phyloP scores from a whole-genome alignment of 2,888 invertebrate genomes.

The Gasteruption jaculator region DNA sequence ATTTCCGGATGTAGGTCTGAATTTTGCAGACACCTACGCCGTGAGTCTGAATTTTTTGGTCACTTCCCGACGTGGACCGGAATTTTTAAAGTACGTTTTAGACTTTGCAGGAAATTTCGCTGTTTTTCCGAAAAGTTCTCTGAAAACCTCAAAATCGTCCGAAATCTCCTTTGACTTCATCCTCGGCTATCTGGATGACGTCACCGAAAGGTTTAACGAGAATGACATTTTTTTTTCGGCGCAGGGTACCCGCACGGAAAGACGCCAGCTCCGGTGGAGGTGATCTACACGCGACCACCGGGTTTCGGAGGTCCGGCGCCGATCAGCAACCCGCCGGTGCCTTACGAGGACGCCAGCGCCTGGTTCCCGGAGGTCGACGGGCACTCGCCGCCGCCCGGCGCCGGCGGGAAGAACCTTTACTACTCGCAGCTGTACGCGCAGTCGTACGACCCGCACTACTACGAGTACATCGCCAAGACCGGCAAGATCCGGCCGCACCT shows the following conservation, averaged over 20 bases:
- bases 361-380: constrained; percentile 33
- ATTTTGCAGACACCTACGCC: too few species aligned
- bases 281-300: constrained; percentile 42
- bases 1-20: too few species aligned
- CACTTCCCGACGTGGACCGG: too few species aligned
- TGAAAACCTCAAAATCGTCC: too few species aligned
- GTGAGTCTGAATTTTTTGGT: too few species aligned
- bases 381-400: constrained; percentile 22
- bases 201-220: too few species aligned
- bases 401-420: constrained; percentile 38
- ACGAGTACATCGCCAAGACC: constrained; percentile 44
- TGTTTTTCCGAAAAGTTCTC: too few species aligned
- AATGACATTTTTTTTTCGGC: too few species aligned
- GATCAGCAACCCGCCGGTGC: constrained; percentile 25
- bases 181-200: too few species aligned
- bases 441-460: constrained; percentile 45
- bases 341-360: constrained; percentile 33
- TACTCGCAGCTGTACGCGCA: constrained; percentile 44
- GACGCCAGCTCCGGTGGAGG: constrained; percentile 30
- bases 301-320: constrained; percentile 24
- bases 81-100: too few species aligned
- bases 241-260: constrained; percentile 22
- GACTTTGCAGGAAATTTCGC: too few species aligned
- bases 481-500: constrained; percentile 44
- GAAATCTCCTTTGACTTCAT: too few species aligned